A percentile compares a stretch with the other conserved stretches of the same genome.
Evolutionary conservation across 2,113 vertebrate genomes (phyloP).

Genomic region (Chinchilla lanigera): DNA sequence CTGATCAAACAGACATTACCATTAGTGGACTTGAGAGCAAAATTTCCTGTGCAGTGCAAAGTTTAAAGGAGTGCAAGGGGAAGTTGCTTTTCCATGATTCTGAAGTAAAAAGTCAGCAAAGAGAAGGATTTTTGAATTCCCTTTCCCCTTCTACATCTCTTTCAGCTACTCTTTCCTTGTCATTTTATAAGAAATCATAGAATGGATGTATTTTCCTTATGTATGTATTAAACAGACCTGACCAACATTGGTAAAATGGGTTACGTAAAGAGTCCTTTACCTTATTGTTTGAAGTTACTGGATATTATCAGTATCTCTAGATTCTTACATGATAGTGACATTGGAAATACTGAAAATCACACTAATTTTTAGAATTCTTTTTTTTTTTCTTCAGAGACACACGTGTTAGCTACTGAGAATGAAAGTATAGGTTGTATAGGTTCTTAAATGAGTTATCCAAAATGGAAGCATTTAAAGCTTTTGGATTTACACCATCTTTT

Average conservation of each 20-base stretch:
- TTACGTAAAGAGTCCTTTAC: constrained; percentile 67
- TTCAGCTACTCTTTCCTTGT: constrained; percentile 95
- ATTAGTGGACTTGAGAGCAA: constrained; percentile 81
- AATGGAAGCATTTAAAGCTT: neutral
- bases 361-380: constrained; percentile 79
- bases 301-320: constrained; percentile 69
- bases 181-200: neutral
- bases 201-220: neutral
- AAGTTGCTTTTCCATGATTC: constrained; percentile 87
- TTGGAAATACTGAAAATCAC: constrained; percentile 80
- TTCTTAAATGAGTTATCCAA: constrained; percentile 72
- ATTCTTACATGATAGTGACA: constrained; percentile 78
- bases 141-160: constrained; percentile 93
- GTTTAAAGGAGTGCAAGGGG: constrained; percentile 93
- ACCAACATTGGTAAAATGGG: constrained; percentile 61
- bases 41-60: constrained; percentile 84
- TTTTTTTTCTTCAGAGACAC: constrained; percentile 78
- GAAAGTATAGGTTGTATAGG: constrained; percentile 74
- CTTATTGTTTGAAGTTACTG: constrained; percentile 75
- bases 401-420: constrained; percentile 79
- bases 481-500: neutral
- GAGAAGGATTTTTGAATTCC: constrained; percentile 80
- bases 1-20: neutral
- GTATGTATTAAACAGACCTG: constrained; percentile 58
- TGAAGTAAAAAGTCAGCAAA: neutral